These are phyloP conservation scores for Tolmerus cingulatus DNA, from an alignment of 2,888 invertebrate species.

Conservation along the genomic window DNA sequence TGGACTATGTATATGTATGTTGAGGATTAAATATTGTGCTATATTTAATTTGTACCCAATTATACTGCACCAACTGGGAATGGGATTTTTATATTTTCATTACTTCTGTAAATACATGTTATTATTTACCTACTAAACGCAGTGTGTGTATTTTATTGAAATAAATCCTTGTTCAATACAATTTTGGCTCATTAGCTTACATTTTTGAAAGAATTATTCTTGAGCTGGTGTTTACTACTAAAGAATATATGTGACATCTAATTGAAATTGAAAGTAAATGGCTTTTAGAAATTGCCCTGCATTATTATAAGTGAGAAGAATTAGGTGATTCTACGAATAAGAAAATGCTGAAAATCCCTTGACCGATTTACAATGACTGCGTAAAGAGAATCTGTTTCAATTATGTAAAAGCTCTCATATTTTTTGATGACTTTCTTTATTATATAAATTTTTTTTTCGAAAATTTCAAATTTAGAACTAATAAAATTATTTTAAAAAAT, in stretches of 20 bases:
- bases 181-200: too few species aligned
- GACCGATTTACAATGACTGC: constrained; percentile 70
- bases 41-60: too few species aligned
- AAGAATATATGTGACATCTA: constrained; percentile 98
- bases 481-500: not conserved
- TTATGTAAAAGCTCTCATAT: not conserved
- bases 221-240: constrained; percentile 97
- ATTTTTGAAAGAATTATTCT: too few species aligned
- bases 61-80: too few species aligned
- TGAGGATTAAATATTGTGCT: too few species aligned
- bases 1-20: too few species aligned
- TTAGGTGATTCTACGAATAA: constrained; percentile 94
- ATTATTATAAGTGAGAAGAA: constrained; percentile 97
- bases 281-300: constrained; percentile 98
- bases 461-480: not conserved
- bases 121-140: too few species aligned
- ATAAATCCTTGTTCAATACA: too few species aligned
- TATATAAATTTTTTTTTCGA: not conserved
- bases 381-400: constrained; percentile 43
- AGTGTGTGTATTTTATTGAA: too few species aligned
- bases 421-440: not conserved
- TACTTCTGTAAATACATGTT: too few species aligned
- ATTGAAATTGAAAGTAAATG: constrained; percentile 98
- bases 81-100: too few species aligned
- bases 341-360: constrained; percentile 95